These are phyloP conservation scores for Drosophila barbarae DNA, from an alignment of 2,888 invertebrate species.

Conservation along the genomic window DNA sequence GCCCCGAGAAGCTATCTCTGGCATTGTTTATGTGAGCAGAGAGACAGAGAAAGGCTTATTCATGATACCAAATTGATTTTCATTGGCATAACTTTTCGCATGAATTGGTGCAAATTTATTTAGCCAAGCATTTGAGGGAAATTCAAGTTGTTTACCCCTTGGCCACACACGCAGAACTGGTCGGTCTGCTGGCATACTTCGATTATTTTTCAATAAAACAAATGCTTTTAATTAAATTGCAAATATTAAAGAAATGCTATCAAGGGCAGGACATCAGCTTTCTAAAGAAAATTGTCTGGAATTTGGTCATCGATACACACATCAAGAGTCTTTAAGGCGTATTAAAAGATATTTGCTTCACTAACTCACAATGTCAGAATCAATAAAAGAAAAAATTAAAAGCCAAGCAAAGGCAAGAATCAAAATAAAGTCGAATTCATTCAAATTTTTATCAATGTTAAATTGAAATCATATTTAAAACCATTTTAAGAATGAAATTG, in stretches of 20 bases:
- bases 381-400: conserved; percentile 13
- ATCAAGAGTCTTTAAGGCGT: conserved; percentile 16
- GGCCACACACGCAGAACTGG: conserved; percentile 14
- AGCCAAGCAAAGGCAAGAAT: conserved; percentile 35
- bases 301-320: background rate
- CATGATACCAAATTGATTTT: conserved; percentile 48
- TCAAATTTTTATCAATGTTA: conserved; percentile 46
- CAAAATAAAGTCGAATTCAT: conserved; percentile 48
- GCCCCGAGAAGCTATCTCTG: conserved; percentile 19
- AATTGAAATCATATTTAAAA: conserved; percentile 28
- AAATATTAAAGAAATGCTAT: conserved; percentile 23
- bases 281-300: conserved; percentile 1
- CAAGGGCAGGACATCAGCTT: background rate
- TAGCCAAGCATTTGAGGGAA: conserved; percentile 18
- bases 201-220: conserved; percentile 22
- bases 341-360: conserved; percentile 16
- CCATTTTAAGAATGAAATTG: background rate
- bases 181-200: conserved; percentile 1
- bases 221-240: conserved; percentile 41
- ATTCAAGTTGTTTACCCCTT: conserved; percentile 38
- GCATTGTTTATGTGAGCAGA: conserved; percentile 37
- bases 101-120: conserved; percentile 57
- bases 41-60: conserved; percentile 26
- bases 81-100: conserved; percentile 55
- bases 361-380: conserved; percentile 5